Evolutionary conservation across 1,140 invertebrate species (phyloP), one percentile per base, ranked within the genome.

Genomic region (Asbolus verrucosus): DNA sequence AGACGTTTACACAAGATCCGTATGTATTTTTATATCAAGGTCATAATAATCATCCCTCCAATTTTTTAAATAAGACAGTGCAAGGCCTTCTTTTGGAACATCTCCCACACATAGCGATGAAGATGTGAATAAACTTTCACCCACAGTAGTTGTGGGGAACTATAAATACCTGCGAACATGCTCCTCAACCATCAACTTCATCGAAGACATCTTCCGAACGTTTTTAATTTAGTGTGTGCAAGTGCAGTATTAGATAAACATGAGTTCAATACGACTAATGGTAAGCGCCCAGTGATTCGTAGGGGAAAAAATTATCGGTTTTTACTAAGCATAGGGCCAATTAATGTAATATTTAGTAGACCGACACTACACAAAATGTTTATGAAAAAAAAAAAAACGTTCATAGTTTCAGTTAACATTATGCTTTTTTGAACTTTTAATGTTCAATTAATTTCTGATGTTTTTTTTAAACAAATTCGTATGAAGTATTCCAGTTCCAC

Each of bases 81-180:
- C 59, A 62, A 62, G 59, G 59, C 19, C 59, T 62, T 62, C 59
- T 62, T 62, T 62, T 62, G 31, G 59, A 38, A 62, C 70, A 54
- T 69, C 65, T 69, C 62, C 54, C 63, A 68, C 66, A 70, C 62
- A 39, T 59, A 60, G 33, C 60, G 19, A 61, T 21, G 33, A 69
- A 69, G 67, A 69, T 69, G 67, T 59, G 43, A 70, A 66, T 59
- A 61, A 31, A 74, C 73, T 74, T 74, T 74, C 73, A 74, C 73
- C 67, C 27, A 61, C 30, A 14, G 36, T 39, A 61, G 67, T 66
- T 50, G 62, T 71, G 61, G 61, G 31, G 43, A 31, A 36, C 50
- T 74, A 74, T 74, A 74, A 74, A 74, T 74, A 71, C 65, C 69
- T 62, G 38, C 43, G 43, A 24, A 27, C 46, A 54, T 43, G 19